Evolutionary conservation across 1,140 invertebrate genomes (phyloP).

Genomic region (Ostrea edulis): DNA sequence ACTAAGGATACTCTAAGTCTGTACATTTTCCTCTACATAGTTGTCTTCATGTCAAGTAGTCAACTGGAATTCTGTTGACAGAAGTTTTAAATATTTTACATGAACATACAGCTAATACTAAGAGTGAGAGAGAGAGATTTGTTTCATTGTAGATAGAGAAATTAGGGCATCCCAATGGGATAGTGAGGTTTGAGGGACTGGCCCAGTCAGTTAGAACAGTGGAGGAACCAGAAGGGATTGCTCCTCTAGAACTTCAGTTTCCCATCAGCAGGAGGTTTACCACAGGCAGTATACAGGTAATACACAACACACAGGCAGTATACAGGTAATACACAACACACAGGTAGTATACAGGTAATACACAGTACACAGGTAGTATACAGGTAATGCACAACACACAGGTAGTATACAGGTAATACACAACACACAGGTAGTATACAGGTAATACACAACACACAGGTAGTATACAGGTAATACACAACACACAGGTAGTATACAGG

Average conservation of each 20-base stretch:
- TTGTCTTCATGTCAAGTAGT: too few species aligned
- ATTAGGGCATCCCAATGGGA: slow-evolving; percentile 76
- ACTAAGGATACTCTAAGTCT: too few species aligned
- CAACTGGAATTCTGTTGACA: too few species aligned
- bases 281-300: slow-evolving; percentile 49
- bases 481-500: too few species aligned
- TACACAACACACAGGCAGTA: slow-evolving; percentile 32
- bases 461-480: too few species aligned
- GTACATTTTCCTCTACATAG: too few species aligned
- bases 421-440: too few species aligned
- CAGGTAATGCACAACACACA: not conserved
- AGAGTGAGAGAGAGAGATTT: too few species aligned
- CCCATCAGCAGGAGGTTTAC: slow-evolving; percentile 65
- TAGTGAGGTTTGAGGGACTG: slow-evolving; percentile 69
- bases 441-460: too few species aligned
- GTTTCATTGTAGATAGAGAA: slow-evolving; percentile 69
- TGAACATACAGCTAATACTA: too few species aligned
- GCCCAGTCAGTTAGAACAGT: slow-evolving; percentile 61
- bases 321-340: slow-evolving; percentile 62
- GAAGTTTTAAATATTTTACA: too few species aligned
- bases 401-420: too few species aligned
- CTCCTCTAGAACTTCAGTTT: slow-evolving; percentile 64
- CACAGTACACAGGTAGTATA: not conserved
- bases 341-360: not conserved
- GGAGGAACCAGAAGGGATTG: slow-evolving; percentile 68